Base-by-base conservation (phyloP, 1,140 invertebrate species). In the Drosophila biarmipes region DNA sequence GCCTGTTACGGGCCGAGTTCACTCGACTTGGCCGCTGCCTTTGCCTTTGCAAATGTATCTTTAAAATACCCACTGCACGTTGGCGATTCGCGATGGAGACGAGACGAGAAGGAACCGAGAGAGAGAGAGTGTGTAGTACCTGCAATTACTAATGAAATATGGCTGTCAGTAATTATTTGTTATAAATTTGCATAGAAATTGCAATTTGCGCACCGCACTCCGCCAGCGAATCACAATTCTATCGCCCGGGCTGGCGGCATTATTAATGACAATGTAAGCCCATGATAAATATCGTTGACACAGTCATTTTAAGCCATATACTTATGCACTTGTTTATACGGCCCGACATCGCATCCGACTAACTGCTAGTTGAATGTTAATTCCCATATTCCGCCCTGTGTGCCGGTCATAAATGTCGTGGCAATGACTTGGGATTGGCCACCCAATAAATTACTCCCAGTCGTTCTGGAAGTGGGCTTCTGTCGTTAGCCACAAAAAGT, bases 121-220 rank as follows among this genome's bases (percentile, higher is more conserved):
- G 40, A 46, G 40, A 15, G 46, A 37, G 46, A 37, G 59, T 64
- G 72, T 72, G 42, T 54, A 45, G 73, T 85, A 78, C 56, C 74
- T 73, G 85, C 86, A 90, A 90, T 90, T 90, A 90, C 80, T 90
- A 90, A 90, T 86, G 80, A 90, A 90, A 85, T 90, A 90, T 90
- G 82, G 85, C 80, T 90, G 80, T 90, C 85, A 78, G 85, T 90
- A 90, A 90, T 90, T 90, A 85, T 90, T 85, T 90, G 85, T 90
- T 90, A 90, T 90, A 85, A 90, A 90, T 90, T 90, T 90, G 85
- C 85, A 90, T 90, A 90, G 85, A 90, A 90, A 90, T 90, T 90
- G 85, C 85, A 84, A 89, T 84, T 90, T 90, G 84, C 78, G 80
- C 82, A 81, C 78, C 82, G 78, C 84, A 77, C 62, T 68, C 63